Evolutionary conservation across 2,888 invertebrate species (phyloP).

Genomic region (Zygothrica quintamaculata): DNA sequence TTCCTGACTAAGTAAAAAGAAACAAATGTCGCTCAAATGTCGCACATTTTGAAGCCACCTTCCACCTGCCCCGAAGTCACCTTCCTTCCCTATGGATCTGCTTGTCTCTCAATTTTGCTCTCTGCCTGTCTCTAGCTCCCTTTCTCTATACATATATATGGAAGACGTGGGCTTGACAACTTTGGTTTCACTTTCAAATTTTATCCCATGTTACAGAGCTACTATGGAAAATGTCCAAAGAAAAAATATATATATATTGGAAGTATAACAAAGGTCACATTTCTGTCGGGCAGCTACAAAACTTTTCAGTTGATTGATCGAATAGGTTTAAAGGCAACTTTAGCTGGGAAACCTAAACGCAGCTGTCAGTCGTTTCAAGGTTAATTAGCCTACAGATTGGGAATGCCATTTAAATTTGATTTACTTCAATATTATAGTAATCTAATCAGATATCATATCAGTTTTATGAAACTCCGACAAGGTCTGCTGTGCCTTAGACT

Average conservation of each 20-base stretch:
- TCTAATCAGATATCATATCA: slow-evolving; percentile 1
- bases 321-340: slow-evolving; percentile 22
- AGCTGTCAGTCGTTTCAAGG: slow-evolving; percentile 51
- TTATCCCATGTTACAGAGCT: slow-evolving; percentile 55
- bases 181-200: slow-evolving; percentile 65
- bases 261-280: slow-evolving; percentile 65
- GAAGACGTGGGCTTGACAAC: slow-evolving; percentile 52
- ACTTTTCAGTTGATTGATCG: slow-evolving; percentile 75
- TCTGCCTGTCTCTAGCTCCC: slow-evolving; percentile 4
- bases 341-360: background rate
- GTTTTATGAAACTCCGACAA: slow-evolving; percentile 10
- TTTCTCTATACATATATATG: slow-evolving; percentile 56
- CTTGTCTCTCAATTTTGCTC: no score
- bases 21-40: slow-evolving; percentile 64
- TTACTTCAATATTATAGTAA: no score
- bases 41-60: slow-evolving; percentile 17
- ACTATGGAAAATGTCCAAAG: slow-evolving; percentile 63
- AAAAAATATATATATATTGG: slow-evolving; percentile 36
- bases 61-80: no score
- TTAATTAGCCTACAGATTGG: slow-evolving; percentile 55
- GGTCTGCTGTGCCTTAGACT: background rate
- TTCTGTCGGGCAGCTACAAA: slow-evolving; percentile 52
- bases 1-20: slow-evolving; percentile 22
- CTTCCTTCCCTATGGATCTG: slow-evolving; percentile 6
- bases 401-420: slow-evolving; percentile 11